Evolutionary conservation across 2,113 vertebrate genomes (phyloP), one percentile per base, ranked within the genome.

Genomic region (Dromas ardeola): DNA sequence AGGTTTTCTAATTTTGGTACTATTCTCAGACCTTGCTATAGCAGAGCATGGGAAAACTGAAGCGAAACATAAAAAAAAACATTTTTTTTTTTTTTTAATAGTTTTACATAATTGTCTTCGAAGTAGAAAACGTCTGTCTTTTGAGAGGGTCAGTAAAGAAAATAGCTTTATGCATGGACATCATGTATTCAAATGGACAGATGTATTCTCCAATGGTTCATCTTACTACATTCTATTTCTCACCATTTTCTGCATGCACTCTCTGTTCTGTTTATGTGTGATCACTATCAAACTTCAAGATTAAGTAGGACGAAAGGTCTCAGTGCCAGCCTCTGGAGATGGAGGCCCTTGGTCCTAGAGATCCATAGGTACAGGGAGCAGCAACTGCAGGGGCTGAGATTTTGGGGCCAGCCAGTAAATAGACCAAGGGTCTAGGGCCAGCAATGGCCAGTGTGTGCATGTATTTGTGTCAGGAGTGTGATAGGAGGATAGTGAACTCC

Each of bases 381-480:
- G 30, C 56, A 66, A 1, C n/a, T 13, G 1, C 4, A 0, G 2
- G 5, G 18, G 5, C 21, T 52, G 47, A 58, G 58, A 77, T 63
- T 81, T 42, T 67, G 47, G 40, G 12, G 32, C 42, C 36, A 81
- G 36, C 16, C 55, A 71, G 43, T 34, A 67, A 66, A 56, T 1
- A 71, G 36, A 58, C 9, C 0, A 3, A 49, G 22, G 6, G 25
- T 26, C 32, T 6, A 55, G 15, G 25, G 50, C 25, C 50, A 76
- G 59, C n/a, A n/a, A 34, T 8, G 73, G 45, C 43, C 55, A 79
- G 13, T 18, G 59, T 1, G 12, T 38, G 29, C 65, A 49, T 9
- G 10, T 18, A n/a, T 53, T 8, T 62, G 9, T 59, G 47, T 8
- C 36, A 52, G 47, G 58, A n/a, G n/a, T n/a, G n/a, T n/a, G n/a